Base-by-base conservation (phyloP, 2,113 vertebrate species). In the Mohoua ochrocephala region DNA sequence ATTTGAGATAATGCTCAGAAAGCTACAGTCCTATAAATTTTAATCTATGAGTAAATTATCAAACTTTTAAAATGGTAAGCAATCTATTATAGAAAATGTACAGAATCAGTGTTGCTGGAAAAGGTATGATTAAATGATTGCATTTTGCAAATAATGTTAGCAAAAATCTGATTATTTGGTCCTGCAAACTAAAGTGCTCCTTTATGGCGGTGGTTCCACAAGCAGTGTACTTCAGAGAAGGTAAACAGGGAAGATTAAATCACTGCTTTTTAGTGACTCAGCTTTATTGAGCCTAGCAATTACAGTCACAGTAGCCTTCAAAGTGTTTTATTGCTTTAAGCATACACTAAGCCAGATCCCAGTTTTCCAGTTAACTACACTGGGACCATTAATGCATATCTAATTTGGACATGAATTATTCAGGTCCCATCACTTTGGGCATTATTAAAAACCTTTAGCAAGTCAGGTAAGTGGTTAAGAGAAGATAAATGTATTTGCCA, bases 361-460 rank as follows among this genome's bases (percentile, higher is more conserved):
- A 79, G 65, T 81, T 95, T 95, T 95, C 80, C 80, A 91, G 93
- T 89, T 93, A 95, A 94, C 81, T 96, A 78, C 94, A 61, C 65
- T 37, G 23, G 44, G 65, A 73, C 73, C 70, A 87, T 84, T 95
- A 95, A 91, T 95, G 89, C 53, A 69, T 93, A 87, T 87, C 84
- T 95, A 92, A 94, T 94, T 95, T 79, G 81, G 45, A 84, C 74
- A 95, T 95, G 96, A 96, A 97, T 96, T 95, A 96, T 97, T 96
- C 91, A 95, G 11, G 57, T 87, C 20, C 49, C 77, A 76, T 96
- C 84, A 93, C 65, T 83, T 37, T 90, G 39, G 35, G 63, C 63
- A 60, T 76, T 88, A 93, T 87, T 94, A 95, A 94, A 96, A 96
- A 80, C 30, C 75, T 80, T 86, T 90, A 67, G 91, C 70, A 67